A percentile compares a stretch with the other conserved stretches of the same genome.
Evolutionary conservation across 1,140 invertebrate genomes (phyloP).

Genomic region (Tetranychus urticae): DNA sequence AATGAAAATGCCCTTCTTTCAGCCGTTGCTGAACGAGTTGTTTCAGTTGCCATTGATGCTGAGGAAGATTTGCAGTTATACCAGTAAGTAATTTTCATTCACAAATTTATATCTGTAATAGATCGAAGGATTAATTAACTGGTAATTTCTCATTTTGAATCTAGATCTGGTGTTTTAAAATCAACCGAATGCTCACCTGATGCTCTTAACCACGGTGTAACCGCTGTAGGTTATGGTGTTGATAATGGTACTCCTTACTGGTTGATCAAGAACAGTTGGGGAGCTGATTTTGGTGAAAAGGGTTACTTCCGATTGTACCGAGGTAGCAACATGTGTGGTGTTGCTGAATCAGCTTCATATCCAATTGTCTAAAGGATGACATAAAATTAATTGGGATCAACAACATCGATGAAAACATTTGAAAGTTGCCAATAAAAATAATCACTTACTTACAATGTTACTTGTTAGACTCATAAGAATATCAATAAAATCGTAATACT

Average conservation of each 20-base stretch:
- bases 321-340: slow-evolving; percentile 25
- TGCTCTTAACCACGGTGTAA: background rate
- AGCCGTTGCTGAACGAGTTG: slow-evolving; percentile 21
- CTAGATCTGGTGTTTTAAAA: background rate
- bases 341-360: slow-evolving; percentile 53
- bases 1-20: slow-evolving; percentile 21
- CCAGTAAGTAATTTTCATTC: too few relatives aligned
- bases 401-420: too few relatives aligned
- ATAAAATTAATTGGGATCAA: too few relatives aligned
- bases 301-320: slow-evolving; percentile 27
- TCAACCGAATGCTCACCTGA: background rate
- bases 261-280: slow-evolving; percentile 83
- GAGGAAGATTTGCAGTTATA: background rate
- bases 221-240: slow-evolving; percentile 21
- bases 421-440: too few relatives aligned
- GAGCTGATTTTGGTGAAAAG: slow-evolving; percentile 23
- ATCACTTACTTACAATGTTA: too few relatives aligned
- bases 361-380: slow-evolving; percentile 21
- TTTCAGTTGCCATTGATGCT: background rate
- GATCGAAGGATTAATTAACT: too few relatives aligned
- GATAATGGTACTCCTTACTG: slow-evolving; percentile 37
- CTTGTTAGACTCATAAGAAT: too few relatives aligned
- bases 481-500: too few relatives aligned
- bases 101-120: too few relatives aligned
- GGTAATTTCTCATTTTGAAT: too few relatives aligned